Evolutionary conservation across 2,797 vertebrate species (phyloP).

Genomic region (Tokudaia tokunoshimensis): DNA sequence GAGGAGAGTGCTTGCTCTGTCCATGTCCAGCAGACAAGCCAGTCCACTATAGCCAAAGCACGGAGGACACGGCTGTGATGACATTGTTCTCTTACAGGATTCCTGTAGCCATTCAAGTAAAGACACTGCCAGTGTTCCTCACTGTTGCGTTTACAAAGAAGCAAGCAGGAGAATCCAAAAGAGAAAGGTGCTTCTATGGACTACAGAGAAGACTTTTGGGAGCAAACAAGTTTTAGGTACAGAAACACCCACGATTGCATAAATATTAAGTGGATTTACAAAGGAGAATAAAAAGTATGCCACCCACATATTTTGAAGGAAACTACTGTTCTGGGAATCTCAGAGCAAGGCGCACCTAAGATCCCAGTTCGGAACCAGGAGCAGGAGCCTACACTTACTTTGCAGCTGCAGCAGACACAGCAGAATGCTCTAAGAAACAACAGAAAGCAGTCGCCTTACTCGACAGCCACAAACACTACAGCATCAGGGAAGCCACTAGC

Average conservation of each 20-base stretch:
- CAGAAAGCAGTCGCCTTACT: background rate
- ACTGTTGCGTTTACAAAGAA: constrained; percentile 20
- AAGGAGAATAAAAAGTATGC: constrained; percentile 23
- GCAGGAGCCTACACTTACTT: background rate
- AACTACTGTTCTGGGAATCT: constrained; percentile 36
- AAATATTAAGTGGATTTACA: constrained; percentile 52
- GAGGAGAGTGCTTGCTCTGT: constrained; percentile 51
- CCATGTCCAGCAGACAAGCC: constrained; percentile 67
- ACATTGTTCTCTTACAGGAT: constrained; percentile 37
- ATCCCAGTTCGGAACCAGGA: constrained; percentile 17
- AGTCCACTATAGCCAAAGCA: constrained; percentile 58
- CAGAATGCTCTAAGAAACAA: background rate
- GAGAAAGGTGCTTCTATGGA: background rate
- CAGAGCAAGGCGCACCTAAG: background rate
- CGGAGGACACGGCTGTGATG: constrained; percentile 82
- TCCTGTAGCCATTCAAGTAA: constrained; percentile 43
- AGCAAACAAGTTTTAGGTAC: background rate
- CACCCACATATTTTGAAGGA: constrained; percentile 50
- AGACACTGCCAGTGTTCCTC: constrained; percentile 56
- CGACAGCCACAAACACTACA: background rate
- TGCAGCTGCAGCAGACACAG: background rate
- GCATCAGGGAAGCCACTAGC: constrained; percentile 32
- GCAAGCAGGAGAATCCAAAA: background rate
- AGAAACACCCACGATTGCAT: background rate
- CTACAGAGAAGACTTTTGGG: background rate